Evolutionary conservation across 1,140 invertebrate genomes (phyloP).

Genomic region (Aphaenogaster floridana): DNA sequence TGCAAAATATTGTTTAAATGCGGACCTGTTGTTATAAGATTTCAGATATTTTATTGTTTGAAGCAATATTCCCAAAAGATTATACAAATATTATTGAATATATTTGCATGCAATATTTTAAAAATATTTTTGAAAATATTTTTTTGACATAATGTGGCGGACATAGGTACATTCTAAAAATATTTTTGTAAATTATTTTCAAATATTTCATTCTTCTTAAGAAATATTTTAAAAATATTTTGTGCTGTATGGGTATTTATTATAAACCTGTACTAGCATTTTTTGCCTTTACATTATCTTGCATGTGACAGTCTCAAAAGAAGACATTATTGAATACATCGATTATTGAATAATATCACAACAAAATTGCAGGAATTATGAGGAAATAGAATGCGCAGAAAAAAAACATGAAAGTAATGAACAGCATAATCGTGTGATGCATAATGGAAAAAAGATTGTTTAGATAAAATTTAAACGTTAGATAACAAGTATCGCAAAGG

Average conservation of each 20-base stretch:
- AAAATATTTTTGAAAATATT: no score
- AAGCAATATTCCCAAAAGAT: no score
- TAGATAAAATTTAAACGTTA: constrained; percentile 31
- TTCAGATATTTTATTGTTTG: no score
- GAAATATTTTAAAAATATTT: no score
- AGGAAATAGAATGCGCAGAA: not conserved
- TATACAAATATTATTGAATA: no score
- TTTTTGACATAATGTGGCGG: no score
- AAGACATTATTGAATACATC: not conserved
- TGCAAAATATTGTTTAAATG: no score
- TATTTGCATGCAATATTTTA: no score
- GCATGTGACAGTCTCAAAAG: not conserved
- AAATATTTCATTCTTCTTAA: no score
- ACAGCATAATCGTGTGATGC: not conserved
- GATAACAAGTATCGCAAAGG: not conserved
- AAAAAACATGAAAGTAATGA: not conserved
- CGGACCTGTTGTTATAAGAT: no score
- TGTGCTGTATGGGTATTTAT: not conserved
- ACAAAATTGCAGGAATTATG: not conserved
- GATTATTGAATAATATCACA: constrained; percentile 4
- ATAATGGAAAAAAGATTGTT: constrained; percentile 23
- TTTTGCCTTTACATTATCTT: not conserved
- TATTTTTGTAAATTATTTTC: no score
- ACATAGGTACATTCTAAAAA: no score
- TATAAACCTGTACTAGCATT: not conserved